phyloP scores from a whole-genome alignment of 2,113 vertebrate genomes.

The Ictalurus punctatus region DNA sequence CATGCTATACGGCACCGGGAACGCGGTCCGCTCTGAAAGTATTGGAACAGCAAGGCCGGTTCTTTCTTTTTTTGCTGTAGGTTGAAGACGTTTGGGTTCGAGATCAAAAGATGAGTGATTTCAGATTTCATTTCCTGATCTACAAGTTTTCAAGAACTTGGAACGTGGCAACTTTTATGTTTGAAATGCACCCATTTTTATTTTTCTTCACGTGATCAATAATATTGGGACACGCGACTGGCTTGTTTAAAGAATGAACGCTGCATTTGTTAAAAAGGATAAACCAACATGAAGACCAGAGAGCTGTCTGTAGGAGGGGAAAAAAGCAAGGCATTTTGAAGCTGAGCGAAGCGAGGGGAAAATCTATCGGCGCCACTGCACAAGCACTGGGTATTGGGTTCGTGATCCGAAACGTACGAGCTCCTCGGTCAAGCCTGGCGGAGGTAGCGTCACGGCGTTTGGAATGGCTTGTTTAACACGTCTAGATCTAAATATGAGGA shows the following conservation, averaged over 20 bases:
- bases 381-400: too few relatives aligned
- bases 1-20: background rate
- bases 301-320: background rate
- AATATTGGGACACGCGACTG: background rate
- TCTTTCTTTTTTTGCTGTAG: too few relatives aligned
- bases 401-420: too few relatives aligned
- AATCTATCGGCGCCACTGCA: background rate
- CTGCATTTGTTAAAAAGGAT: background rate
- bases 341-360: too few relatives aligned
- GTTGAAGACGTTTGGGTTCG: background rate
- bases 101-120: background rate
- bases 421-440: too few relatives aligned
- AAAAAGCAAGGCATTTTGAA: background rate
- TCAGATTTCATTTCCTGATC: background rate
- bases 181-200: background rate
- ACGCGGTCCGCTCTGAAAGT: background rate
- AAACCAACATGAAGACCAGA: background rate
- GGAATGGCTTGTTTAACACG: too few relatives aligned
- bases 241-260: too few relatives aligned
- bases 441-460: too few relatives aligned
- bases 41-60: too few relatives aligned
- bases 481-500: too few relatives aligned
- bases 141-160: background rate
- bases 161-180: too few relatives aligned
- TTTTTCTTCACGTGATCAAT: background rate